Conservation (phyloP, 2,888 invertebrate species). For the Crepidodera aurea region DNA sequence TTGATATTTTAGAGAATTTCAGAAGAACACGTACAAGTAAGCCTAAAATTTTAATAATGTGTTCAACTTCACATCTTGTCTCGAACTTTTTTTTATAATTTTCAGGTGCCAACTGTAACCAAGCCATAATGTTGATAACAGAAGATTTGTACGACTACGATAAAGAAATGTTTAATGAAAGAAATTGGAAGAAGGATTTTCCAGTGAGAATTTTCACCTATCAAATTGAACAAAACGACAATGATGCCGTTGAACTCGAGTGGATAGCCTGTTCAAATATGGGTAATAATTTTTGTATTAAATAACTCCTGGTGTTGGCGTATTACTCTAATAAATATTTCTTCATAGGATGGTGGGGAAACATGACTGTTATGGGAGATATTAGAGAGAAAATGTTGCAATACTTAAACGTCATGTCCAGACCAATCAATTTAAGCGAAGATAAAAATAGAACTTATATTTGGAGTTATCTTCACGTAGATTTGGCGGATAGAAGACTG, state of each 20-base stretch:
- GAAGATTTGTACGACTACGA: conserved; percentile 95
- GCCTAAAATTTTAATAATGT: conserved; percentile 14
- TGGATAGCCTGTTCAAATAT: conserved; percentile 99
- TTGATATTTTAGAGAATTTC: conserved; percentile 73
- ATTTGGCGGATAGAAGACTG: conserved; percentile 87
- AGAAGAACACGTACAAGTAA: conserved; percentile 42
- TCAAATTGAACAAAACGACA: conserved; percentile 81
- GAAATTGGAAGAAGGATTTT: conserved; percentile 75
- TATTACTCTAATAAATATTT: too few relatives aligned
- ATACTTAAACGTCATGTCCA: conserved; percentile 95
- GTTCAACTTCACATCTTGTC: neutral
- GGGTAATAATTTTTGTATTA: conserved; percentile 62
- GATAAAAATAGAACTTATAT: conserved; percentile 78
- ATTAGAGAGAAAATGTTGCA: conserved; percentile 93
- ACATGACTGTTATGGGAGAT: conserved; percentile 93
- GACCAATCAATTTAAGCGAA: conserved; percentile 84
- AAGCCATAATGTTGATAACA: conserved; percentile 97
- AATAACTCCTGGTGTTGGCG: too few relatives aligned
- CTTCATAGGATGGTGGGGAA: conserved; percentile 88
- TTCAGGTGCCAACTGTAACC: conserved; percentile 71
- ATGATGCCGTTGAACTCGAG: conserved; percentile 88
- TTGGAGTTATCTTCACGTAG: conserved; percentile 98
- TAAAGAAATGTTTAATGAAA: conserved; percentile 81
- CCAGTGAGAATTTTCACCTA: conserved; percentile 97
- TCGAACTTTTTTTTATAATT: too few relatives aligned